Percentiles rank a stretch among this genome's conserved stretches.
These are phyloP conservation scores for Timandra comae DNA, from an alignment of 2,888 invertebrate genomes.

Conservation along the genomic window DNA sequence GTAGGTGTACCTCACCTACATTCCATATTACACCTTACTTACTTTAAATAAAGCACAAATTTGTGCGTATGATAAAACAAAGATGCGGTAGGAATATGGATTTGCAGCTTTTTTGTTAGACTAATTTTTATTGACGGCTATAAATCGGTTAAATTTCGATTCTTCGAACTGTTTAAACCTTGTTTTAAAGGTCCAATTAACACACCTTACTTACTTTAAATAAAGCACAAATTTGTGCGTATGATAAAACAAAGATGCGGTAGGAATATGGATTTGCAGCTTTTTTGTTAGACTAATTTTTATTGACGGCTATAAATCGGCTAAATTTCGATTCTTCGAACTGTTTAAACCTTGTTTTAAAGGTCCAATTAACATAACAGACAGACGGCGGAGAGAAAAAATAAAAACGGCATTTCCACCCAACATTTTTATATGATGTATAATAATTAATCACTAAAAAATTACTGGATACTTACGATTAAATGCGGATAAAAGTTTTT, in stretches of 20 bases:
- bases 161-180: too few species aligned
- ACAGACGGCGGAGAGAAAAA: too few species aligned
- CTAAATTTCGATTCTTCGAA: too few species aligned
- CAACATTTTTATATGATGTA: too few species aligned
- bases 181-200: too few species aligned
- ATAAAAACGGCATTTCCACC: too few species aligned
- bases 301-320: background rate
- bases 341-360: too few species aligned
- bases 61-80: background rate
- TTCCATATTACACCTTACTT: background rate
- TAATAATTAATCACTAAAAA: too few species aligned
- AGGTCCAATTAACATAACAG: too few species aligned
- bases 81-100: conserved; percentile 1
- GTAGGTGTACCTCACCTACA: conserved; percentile 20
- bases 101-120: background rate
- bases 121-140: background rate
- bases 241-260: background rate
- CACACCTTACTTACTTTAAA: background rate
- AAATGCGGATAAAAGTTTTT: too few species aligned
- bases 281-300: background rate
- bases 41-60: background rate
- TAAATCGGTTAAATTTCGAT: too few species aligned
- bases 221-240: background rate
- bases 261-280: conserved; percentile 1
- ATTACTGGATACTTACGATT: too few species aligned